These are phyloP conservation scores for Penaeus monodon DNA, from an alignment of 2,888 invertebrate species.

Conservation along the genomic window DNA sequence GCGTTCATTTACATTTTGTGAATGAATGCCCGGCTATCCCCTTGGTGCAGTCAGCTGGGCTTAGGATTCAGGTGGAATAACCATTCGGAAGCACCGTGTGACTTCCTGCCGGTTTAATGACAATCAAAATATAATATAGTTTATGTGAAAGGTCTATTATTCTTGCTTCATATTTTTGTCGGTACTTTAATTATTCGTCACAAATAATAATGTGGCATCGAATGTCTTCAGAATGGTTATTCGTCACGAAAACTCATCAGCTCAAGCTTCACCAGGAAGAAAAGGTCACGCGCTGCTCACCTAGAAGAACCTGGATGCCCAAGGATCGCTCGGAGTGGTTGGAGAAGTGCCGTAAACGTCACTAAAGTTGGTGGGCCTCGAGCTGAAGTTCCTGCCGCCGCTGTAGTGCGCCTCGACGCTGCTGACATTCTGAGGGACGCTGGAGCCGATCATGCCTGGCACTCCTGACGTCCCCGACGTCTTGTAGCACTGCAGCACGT, in stretches of 20 bases:
- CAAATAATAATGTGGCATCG: no score
- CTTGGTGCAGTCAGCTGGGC: no score
- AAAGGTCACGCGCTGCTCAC: background rate
- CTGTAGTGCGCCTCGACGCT: slow-evolving; percentile 37
- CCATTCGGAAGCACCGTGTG: no score
- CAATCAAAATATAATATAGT: no score
- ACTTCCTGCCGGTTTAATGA: no score
- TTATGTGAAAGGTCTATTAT: no score
- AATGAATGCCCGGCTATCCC: no score
- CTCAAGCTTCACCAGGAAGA: background rate
- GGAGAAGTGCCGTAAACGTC: slow-evolving; percentile 25
- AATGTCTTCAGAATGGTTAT: background rate
- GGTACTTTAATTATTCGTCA: no score
- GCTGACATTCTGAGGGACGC: slow-evolving; percentile 38
- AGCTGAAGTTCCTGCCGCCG: background rate
- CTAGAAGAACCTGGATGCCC: slow-evolving; percentile 47
- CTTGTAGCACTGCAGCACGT: slow-evolving; percentile 82
- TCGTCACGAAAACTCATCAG: background rate
- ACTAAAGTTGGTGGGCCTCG: background rate
- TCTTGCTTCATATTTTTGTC: no score
- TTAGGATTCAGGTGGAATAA: no score
- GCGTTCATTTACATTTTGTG: no score
- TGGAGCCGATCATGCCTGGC: background rate
- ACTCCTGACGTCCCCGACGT: slow-evolving; percentile 12
- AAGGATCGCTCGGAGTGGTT: slow-evolving; percentile 37